A percentile compares a stretch with the other conserved stretches of the same genome.
Conservation (phyloP, 1,140 invertebrate genomes). For the Octopus bimaculoides region DNA sequence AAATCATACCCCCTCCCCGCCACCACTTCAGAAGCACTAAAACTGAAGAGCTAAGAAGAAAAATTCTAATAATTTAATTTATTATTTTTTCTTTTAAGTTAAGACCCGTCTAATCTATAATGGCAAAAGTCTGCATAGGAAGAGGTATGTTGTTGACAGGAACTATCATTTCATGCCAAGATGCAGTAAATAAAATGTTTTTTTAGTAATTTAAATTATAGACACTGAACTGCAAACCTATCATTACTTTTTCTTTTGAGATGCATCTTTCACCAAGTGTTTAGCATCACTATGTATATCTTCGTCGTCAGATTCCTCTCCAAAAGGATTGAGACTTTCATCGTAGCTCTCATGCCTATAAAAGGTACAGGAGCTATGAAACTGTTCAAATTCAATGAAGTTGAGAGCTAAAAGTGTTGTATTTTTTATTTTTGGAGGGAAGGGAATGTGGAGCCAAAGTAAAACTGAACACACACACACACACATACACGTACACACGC, state of each 20-base stretch:
- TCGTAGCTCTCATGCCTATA: constrained; percentile 35
- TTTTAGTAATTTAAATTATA: constrained; percentile 18
- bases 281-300: constrained; percentile 11
- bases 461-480: too few relatives aligned
- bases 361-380: constrained; percentile 13
- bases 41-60: too few relatives aligned
- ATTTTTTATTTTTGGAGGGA: background rate
- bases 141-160: background rate
- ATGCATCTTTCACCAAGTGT: constrained; percentile 18
- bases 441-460: too few relatives aligned
- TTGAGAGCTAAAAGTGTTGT: constrained; percentile 11
- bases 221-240: constrained; percentile 28
- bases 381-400: constrained; percentile 9
- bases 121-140: background rate
- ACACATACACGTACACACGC: too few relatives aligned
- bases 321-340: constrained; percentile 48
- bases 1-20: too few relatives aligned
- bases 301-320: constrained; percentile 34
- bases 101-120: too few relatives aligned
- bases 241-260: constrained; percentile 29
- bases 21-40: too few relatives aligned
- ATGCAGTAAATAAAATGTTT: background rate
- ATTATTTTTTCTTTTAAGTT: too few relatives aligned
- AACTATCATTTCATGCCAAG: background rate
- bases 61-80: too few relatives aligned